Base-by-base conservation (phyloP, 2,888 invertebrate species). In the Globia sparganii region DNA sequence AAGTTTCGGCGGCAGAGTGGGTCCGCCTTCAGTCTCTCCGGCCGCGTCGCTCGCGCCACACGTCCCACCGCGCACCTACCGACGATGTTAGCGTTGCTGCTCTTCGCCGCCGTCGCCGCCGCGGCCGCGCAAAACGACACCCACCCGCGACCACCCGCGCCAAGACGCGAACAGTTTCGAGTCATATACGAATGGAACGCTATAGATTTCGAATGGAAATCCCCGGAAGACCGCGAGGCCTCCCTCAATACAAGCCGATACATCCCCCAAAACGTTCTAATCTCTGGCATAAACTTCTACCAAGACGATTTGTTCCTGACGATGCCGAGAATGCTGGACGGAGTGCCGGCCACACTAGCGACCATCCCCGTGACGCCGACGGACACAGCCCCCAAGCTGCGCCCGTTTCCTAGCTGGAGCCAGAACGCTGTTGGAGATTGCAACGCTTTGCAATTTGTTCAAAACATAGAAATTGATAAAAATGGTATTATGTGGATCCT, bases 131-230 rank as follows among this genome's bases (percentile, higher is more conserved):
- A 95, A 85, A 93, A 94, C 91, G 94, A 94, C 34, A 88, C 90
- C 73, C 88, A 92, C 43, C 91, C 93, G 88, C 93, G 92, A 72
- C 89, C 92, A 31, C 93, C 94, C 58, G 82, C 91, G 15, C 93
- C 94, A 11, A 93, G 94, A 76, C 95, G 96, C 77, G 96, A 97
- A 90, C 97, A 97, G 90, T 98, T 98, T 93, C 96, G 97, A 78
- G 98, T 98, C 53, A 97, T 97, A 78, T 97, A 98, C 94, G 98
- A 98, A 94, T 98, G 98, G 98, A 97, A 97, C 91, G 97, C 97
- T 83, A 95, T 98, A 82, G 97, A 98, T 91, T 98, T 97, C 94
- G 97, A 97, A 49, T 98, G 98, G 98, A 97, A 97, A 58, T 96
- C 96, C 81, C 97, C 97, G 69, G 97, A 96, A 84, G 95, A 96